Percentiles rank a stretch among this genome's conserved stretches.
Evolutionary conservation across 2,888 invertebrate species (phyloP).

Genomic region (Melieria picta): DNA sequence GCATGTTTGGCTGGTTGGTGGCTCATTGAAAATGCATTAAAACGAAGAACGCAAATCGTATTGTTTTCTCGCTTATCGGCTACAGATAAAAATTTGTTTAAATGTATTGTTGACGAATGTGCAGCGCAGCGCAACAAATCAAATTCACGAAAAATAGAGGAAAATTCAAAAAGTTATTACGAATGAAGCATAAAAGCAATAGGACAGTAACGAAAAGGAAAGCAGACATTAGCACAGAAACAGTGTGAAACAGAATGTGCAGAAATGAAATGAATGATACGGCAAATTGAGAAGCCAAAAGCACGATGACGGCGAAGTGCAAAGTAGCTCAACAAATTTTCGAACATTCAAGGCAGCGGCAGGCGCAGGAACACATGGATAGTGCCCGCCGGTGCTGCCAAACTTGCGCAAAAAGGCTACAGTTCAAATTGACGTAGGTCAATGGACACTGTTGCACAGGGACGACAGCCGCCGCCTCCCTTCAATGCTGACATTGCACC

Average conservation of each 20-base stretch:
- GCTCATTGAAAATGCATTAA: no score
- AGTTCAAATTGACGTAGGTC: conserved; percentile 16
- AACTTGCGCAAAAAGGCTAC: background rate
- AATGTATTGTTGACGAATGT: conserved; percentile 10
- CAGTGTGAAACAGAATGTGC: background rate
- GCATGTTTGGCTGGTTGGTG: no score
- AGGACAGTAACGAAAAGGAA: background rate
- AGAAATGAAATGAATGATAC: background rate
- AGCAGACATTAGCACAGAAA: background rate
- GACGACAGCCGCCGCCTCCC: no score
- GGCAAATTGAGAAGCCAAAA: background rate
- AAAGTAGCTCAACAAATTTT: background rate
- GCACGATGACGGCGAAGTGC: background rate
- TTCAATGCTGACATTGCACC: no score
- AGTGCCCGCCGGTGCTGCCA: conserved; percentile 13
- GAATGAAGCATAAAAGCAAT: conserved; percentile 19
- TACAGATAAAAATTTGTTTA: conserved; percentile 1
- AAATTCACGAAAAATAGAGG: background rate
- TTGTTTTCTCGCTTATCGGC: conserved; percentile 9
- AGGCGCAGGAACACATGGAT: conserved; percentile 25
- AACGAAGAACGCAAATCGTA: no score
- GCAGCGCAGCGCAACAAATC: background rate
- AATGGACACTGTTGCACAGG: background rate
- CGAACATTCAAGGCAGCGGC: background rate
- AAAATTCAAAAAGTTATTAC: conserved; percentile 13